These are phyloP conservation scores for Triops longicaudatus DNA, from an alignment of 1,140 invertebrate genomes.

Conservation along the genomic window DNA sequence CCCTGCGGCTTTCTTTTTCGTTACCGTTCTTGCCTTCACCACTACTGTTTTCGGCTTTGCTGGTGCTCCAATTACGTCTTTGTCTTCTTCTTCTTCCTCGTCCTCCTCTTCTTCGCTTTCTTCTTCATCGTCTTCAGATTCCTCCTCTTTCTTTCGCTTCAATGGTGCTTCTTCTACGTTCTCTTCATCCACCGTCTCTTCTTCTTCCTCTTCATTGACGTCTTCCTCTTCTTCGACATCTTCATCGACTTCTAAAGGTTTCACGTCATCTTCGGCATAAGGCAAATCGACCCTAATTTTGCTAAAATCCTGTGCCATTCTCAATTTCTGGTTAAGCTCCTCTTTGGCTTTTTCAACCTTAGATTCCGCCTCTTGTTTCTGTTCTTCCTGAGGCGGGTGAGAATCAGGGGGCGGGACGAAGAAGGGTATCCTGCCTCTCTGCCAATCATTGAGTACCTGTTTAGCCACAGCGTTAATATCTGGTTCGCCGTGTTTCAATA, in stretches of 20 bases:
- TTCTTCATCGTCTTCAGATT: slow-evolving; percentile 28
- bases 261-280: slow-evolving; percentile 54
- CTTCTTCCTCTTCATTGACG: slow-evolving; percentile 40
- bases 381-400: slow-evolving; percentile 24
- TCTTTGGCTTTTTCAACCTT: slow-evolving; percentile 17
- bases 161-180: slow-evolving; percentile 24
- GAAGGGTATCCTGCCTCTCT: slow-evolving; percentile 92
- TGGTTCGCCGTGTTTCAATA: slow-evolving; percentile 93
- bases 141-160: slow-evolving; percentile 29
- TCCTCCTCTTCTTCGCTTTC: slow-evolving; percentile 31
- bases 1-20: slow-evolving; percentile 13
- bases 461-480: slow-evolving; percentile 78
- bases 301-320: slow-evolving; percentile 47
- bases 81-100: slow-evolving; percentile 35
- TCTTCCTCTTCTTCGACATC: slow-evolving; percentile 44
- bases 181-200: slow-evolving; percentile 45
- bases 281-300: slow-evolving; percentile 67
- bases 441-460: slow-evolving; percentile 98
- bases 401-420: slow-evolving; percentile 68
- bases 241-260: slow-evolving; percentile 43
- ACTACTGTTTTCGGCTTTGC: slow-evolving; percentile 23
- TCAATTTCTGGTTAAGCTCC: slow-evolving; percentile 25
- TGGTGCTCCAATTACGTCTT: slow-evolving; percentile 1
- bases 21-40: slow-evolving; percentile 22
- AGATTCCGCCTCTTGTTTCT: slow-evolving; percentile 16